Base-by-base conservation (phyloP, 2,888 invertebrate genomes). In the Agriopis leucophaearia region DNA sequence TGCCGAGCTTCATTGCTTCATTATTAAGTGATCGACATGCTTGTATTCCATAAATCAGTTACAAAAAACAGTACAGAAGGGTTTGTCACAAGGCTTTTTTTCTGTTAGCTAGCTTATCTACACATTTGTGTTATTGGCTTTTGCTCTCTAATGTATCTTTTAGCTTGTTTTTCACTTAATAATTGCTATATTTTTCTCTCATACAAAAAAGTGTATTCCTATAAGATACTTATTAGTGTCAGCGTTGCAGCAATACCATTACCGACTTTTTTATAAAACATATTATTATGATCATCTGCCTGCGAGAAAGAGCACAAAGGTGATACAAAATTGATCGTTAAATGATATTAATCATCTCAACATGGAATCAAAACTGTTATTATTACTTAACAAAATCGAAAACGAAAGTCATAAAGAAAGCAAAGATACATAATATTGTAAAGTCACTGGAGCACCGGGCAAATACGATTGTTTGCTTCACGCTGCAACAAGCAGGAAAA, bases 371-470 rank as follows among this genome's bases (percentile, higher is more conserved):
- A 51, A 70, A 69, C 75, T 75, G 79, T 78, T 77, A 78, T 76
- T 78, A 81, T 78, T 76, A 69, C 78, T 81, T 79, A 80, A 81
- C 79, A 83, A 82, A 79, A 85, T 83, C 71, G 88, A 91, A 92
- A 92, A 75, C 81, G 91, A 91, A 91, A 91, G 91, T 89, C 78
- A 74, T 80, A 86, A 84, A 84, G 84, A 86, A 87, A 86, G 82
- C 83, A 85, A 81, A 82, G 82, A 84, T 84, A 82, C 83, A 83
- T 84, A 85, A 83, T 87, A 84, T 88, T 89, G 89, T 88, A 82
- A 82, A 91, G 91, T 90, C 90, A 91, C 87, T 91, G 78, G 91
- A 89, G 87, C 89, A 90, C 84, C 81, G 85, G 85, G 88, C 88
- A 88, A 89, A 83, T 80, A 82, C 83, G 84, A 89, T 91, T 90